A percentile compares a stretch with the other conserved stretches of the same genome.
Conservation (phyloP, 2,113 vertebrate species). For the Salvelinus sp. region DNA sequence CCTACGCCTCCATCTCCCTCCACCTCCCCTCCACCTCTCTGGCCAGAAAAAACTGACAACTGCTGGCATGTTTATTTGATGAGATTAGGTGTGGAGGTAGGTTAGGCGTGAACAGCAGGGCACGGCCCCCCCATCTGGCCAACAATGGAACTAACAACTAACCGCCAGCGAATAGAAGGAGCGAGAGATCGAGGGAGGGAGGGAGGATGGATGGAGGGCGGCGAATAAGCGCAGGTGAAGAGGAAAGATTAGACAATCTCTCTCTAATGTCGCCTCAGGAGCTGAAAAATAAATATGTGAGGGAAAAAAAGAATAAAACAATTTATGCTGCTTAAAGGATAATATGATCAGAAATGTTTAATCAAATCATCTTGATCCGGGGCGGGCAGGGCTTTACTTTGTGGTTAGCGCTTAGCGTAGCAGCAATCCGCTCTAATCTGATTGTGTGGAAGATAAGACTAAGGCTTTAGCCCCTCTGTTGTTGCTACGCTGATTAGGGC, state of each 20-base stretch:
- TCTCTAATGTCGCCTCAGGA: constrained; percentile 56
- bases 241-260: constrained; percentile 52
- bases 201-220: background rate
- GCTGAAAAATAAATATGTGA: constrained; percentile 19
- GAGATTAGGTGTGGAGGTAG: constrained; percentile 70
- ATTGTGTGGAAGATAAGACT: constrained; percentile 75
- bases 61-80: constrained; percentile 77
- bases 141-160: constrained; percentile 53
- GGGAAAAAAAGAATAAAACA: constrained; percentile 71
- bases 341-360: constrained; percentile 77
- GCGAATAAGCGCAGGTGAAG: constrained; percentile 40
- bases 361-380: constrained; percentile 80
- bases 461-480: constrained; percentile 70
- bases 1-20: constrained; percentile 19
- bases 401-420: constrained; percentile 64
- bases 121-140: constrained; percentile 78
- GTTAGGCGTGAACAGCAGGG: constrained; percentile 59
- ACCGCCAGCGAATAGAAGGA: constrained; percentile 13
- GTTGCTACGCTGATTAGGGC: constrained; percentile 68
- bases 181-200: constrained; percentile 15
- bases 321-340: constrained; percentile 79
- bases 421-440: constrained; percentile 79
- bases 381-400: constrained; percentile 57
- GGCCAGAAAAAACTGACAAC: constrained; percentile 68
- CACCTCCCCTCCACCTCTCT: constrained; percentile 35